These are phyloP conservation scores for Cephus rjabovi DNA, from an alignment of 2,888 invertebrate genomes.

Conservation along the genomic window DNA sequence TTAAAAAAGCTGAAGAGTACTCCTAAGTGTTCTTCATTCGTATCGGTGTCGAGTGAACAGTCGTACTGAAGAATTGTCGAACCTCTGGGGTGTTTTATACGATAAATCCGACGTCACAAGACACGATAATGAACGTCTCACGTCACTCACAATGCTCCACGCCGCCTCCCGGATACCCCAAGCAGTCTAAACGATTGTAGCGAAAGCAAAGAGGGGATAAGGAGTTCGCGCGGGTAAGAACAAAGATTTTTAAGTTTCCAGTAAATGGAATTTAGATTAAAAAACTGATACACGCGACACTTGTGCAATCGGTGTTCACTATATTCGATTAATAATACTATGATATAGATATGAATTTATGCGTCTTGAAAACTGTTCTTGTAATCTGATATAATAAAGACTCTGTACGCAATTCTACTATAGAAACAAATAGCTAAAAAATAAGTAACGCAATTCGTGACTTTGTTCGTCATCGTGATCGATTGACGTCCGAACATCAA, in stretches of 20 bases:
- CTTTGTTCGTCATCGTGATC: background rate
- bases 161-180: background rate
- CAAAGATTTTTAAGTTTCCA: background rate
- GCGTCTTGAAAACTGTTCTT: background rate
- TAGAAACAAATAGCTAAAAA: no score
- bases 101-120: constrained; percentile 35
- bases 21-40: constrained; percentile 31
- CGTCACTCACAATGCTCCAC: constrained; percentile 18
- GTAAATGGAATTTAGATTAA: background rate
- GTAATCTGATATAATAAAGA: background rate
- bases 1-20: background rate
- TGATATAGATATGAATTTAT: background rate
- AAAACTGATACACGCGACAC: background rate
- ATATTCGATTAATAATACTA: background rate
- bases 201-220: background rate
- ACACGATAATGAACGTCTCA: constrained; percentile 23
- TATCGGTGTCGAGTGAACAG: constrained; percentile 24
- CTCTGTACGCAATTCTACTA: background rate
- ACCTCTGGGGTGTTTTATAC: constrained; percentile 46
- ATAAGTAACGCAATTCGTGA: background rate
- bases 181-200: background rate
- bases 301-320: background rate
- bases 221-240: background rate
- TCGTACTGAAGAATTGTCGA: constrained; percentile 36
- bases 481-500: background rate